Base-by-base conservation (phyloP, 2,113 vertebrate species). In the Acrocephalus kingi region DNA sequence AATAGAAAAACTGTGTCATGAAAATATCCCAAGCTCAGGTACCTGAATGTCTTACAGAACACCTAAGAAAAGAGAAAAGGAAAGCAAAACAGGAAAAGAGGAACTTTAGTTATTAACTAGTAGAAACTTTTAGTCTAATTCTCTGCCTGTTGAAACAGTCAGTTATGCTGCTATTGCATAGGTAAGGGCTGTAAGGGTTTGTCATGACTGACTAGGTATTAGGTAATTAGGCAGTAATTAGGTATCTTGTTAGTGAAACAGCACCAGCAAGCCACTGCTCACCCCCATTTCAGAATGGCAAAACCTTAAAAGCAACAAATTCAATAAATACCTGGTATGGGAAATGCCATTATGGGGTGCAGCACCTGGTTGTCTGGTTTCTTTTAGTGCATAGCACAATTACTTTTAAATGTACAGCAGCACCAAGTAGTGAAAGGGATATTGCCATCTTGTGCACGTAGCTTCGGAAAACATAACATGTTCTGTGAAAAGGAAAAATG, bases 401-500 rank as follows among this genome's bases (percentile, higher is more conserved):
- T 74, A 46, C 15, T 77, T 84, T 71, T 62, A 86, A 62, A 61
- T 69, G 21, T 49, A 64, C 37, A 45, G 13, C 17, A 59, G 31
- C 9, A 71, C 15, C 66, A 86, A 58, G 14, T 45, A 48, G 23
- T 77, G n/a, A 76, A 85, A 78, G 13, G 35, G 92, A 73, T 69
- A 46, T 67, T 81, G 9, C 46, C 51, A 12, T 86, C 72, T 91
- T 69, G 19, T 48, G 10, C 71, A 67, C 3, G 61, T 51, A 74
- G 23, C 43, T 79, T 91, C 27, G 41, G 81, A 48, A 95, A 71
- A 66, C 52, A n/a, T 5, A 41, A 31, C 5, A 7, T 28, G 12
- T 94, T 91, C 82, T 93, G 23, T 92, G 76, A 92, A 73, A 13
- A 92, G 66, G 59, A 67, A 91, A 96, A 93, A 90, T 64, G 41